Percentiles rank a stretch among this genome's conserved stretches.
phyloP scores from a whole-genome alignment of 2,797 vertebrate genomes.

The Cossypha polioptera region DNA sequence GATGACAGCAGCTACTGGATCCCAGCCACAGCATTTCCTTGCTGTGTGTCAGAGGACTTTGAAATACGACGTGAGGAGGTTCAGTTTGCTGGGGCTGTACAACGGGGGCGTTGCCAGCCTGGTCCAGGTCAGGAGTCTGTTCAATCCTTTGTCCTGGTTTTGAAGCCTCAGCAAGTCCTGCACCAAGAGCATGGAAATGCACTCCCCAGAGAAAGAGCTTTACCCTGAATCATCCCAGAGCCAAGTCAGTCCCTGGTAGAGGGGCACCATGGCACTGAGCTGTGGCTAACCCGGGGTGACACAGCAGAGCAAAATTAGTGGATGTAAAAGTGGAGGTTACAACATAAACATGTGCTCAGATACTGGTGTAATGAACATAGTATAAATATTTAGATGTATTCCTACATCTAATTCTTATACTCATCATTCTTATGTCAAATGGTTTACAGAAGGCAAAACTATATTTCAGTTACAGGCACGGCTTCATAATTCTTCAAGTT shows the following conservation, averaged over 20 bases:
- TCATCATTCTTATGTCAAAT: slow-evolving; percentile 27
- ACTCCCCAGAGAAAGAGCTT: not conserved
- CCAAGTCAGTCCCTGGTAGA: not conserved
- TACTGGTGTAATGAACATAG: not conserved
- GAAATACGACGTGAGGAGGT: not conserved
- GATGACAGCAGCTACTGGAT: not conserved
- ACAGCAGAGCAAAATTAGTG: not conserved
- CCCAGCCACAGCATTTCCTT: not conserved
- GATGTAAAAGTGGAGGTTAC: not conserved
- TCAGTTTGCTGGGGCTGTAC: not conserved
- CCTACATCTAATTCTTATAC: slow-evolving; percentile 14
- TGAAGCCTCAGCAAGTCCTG: not conserved
- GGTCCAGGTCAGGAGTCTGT: not conserved
- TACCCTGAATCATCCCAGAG: rapidly evolving
- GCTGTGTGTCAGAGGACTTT: not conserved
- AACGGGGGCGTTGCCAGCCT: not conserved
- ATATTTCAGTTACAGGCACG: not conserved
- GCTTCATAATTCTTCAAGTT: slow-evolving; percentile 10
- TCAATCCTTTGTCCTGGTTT: not conserved
- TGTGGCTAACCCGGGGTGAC: rapidly evolving
- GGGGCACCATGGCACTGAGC: not conserved
- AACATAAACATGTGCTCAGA: not conserved
- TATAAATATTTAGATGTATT: slow-evolving; percentile 55
- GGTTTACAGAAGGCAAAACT: slow-evolving; percentile 43
- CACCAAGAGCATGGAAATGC: not conserved